These are phyloP conservation scores for Drosophila pseudotakahashii DNA, from an alignment of 2,888 invertebrate species.

Conservation along the genomic window DNA sequence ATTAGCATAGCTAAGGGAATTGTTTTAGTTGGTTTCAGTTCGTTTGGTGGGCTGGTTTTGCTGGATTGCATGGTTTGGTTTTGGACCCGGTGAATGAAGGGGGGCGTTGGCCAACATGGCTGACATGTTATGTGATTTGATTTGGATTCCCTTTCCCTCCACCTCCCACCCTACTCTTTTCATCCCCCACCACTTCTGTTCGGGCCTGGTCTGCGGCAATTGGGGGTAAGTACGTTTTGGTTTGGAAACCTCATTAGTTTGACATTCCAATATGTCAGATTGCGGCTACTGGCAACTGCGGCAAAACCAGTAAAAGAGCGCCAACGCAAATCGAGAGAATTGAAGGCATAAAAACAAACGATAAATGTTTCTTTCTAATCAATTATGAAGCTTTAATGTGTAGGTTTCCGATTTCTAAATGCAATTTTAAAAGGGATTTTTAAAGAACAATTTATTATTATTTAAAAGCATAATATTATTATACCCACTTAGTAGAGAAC, in stretches of 20 bases:
- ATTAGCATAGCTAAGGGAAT: slow-evolving; percentile 65
- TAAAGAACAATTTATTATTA: too few species aligned
- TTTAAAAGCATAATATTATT: too few species aligned
- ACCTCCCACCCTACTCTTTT: slow-evolving; percentile 1
- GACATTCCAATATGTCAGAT: slow-evolving; percentile 68
- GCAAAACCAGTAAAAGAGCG: slow-evolving; percentile 28
- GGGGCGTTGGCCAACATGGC: slow-evolving; percentile 27
- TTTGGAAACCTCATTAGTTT: slow-evolving; percentile 69
- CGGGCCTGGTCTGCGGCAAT: slow-evolving; percentile 10
- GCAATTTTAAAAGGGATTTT: too few species aligned
- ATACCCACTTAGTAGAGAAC: too few species aligned
- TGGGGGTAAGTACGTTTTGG: slow-evolving; percentile 66
- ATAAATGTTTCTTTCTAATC: not conserved
- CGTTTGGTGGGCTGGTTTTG: slow-evolving; percentile 34
- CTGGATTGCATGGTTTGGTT: slow-evolving; percentile 8
- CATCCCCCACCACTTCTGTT: not conserved
- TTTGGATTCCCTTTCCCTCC: slow-evolving; percentile 48
- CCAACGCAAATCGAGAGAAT: not conserved
- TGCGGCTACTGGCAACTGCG: slow-evolving; percentile 42
- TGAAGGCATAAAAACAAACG: slow-evolving; percentile 9
- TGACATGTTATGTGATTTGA: slow-evolving; percentile 75
- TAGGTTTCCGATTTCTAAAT: not conserved
- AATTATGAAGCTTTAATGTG: slow-evolving; percentile 1
- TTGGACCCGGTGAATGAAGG: not conserved
- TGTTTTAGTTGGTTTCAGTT: slow-evolving; percentile 54